Evolutionary conservation across 2,888 invertebrate genomes (phyloP).

Genomic region (Drosophila affinis): DNA sequence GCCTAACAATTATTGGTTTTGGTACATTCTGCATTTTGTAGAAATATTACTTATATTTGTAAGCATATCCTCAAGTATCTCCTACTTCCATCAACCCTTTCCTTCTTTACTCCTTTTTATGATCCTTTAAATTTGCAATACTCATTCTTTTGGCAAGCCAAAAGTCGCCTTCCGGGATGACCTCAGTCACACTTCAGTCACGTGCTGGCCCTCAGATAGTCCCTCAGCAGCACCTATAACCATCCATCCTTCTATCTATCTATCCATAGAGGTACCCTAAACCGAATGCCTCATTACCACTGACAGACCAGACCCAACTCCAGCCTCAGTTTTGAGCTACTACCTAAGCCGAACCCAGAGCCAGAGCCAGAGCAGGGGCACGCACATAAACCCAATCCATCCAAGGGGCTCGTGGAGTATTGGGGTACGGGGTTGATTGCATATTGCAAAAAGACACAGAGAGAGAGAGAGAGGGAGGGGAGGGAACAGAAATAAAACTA

Average conservation of each 20-base stretch:
- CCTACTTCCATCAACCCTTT: neutral
- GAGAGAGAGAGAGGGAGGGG: neutral
- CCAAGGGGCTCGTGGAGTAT: slow-evolving; percentile 1
- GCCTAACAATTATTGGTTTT: neutral
- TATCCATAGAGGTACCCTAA: slow-evolving; percentile 9
- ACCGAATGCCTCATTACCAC: slow-evolving; percentile 44
- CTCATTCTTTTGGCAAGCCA: slow-evolving; percentile 12
- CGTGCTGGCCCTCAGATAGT: slow-evolving; percentile 24
- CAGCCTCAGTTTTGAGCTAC: slow-evolving; percentile 16
- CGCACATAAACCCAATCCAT: slow-evolving; percentile 19
- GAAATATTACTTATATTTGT: too few relatives aligned
- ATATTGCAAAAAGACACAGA: slow-evolving; percentile 39
- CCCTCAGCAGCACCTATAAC: slow-evolving; percentile 27
- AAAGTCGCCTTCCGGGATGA: neutral
- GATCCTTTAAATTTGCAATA: neutral
- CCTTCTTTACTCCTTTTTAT: neutral
- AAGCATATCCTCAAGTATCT: neutral
- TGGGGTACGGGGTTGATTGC: slow-evolving; percentile 25
- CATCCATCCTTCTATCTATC: slow-evolving; percentile 4
- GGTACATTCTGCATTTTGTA: neutral
- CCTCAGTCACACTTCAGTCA: slow-evolving; percentile 35
- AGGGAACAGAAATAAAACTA: slow-evolving; percentile 51
- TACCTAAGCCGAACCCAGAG: slow-evolving; percentile 28
- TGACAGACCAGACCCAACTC: slow-evolving; percentile 33
- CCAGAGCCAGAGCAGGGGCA: neutral